Percentiles rank a stretch among this genome's conserved stretches.
phyloP scores from a whole-genome alignment of 1,140 invertebrate species.

The Globodera ellingtonae region DNA sequence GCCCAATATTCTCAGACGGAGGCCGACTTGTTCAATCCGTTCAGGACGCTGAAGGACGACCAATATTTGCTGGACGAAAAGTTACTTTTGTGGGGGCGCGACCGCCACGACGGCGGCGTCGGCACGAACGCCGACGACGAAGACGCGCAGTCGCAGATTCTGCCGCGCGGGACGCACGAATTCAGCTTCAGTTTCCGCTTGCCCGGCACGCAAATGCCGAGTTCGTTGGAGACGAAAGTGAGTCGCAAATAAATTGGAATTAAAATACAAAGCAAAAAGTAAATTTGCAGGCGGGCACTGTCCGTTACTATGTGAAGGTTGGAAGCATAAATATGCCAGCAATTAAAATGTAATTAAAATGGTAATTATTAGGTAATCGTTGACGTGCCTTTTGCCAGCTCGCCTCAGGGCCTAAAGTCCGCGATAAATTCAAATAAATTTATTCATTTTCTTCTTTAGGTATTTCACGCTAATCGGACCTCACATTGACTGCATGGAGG shows the following conservation, averaged over 20 bases:
- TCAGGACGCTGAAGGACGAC: slow-evolving; percentile 77
- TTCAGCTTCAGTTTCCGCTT: slow-evolving; percentile 79
- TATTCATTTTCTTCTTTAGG: background rate
- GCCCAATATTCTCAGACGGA: background rate
- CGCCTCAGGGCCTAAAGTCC: slow-evolving; percentile 78
- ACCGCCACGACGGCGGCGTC: slow-evolving; percentile 66
- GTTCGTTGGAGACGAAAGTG: slow-evolving; percentile 75
- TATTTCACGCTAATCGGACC: slow-evolving; percentile 83
- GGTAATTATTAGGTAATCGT: slow-evolving; percentile 71
- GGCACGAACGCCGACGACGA: slow-evolving; percentile 40
- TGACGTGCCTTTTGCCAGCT: slow-evolving; percentile 81
- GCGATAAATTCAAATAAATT: background rate
- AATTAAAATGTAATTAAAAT: slow-evolving; percentile 3
- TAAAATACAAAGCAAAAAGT: background rate
- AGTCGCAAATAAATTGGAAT: too few species aligned
- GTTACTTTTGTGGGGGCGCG: slow-evolving; percentile 78
- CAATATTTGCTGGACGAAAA: slow-evolving; percentile 81
- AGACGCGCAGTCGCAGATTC: slow-evolving; percentile 37
- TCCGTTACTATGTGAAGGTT: slow-evolving; percentile 75
- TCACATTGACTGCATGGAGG: slow-evolving; percentile 83
- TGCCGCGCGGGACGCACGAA: slow-evolving; percentile 76
- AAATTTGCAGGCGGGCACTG: slow-evolving; percentile 71
- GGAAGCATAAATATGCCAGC: background rate
- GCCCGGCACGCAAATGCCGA: slow-evolving; percentile 78
- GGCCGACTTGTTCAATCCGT: background rate